A percentile compares a stretch with the other conserved stretches of the same genome.
Conservation (phyloP, 2,797 vertebrate genomes). For the Coendou prehensilis region DNA sequence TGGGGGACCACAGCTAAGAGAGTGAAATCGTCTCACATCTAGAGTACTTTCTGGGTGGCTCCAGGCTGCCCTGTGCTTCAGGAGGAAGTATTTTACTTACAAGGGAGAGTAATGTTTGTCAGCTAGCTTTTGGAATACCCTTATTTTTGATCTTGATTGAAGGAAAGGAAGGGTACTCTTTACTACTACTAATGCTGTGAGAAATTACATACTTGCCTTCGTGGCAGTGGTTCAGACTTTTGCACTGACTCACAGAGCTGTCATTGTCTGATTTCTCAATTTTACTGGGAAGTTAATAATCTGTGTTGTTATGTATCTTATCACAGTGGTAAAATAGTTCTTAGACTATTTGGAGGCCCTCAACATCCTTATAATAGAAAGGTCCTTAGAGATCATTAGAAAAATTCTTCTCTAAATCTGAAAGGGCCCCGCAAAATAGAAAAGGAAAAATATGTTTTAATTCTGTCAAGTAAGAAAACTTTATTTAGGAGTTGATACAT, state of each 20-base stretch:
- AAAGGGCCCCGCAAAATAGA: neutral
- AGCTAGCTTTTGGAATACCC: neutral
- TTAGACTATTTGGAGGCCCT: neutral
- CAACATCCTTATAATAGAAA: neutral
- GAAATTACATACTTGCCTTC: neutral
- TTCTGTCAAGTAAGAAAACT: slow-evolving; percentile 43
- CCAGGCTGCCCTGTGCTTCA: neutral
- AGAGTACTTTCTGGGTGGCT: neutral
- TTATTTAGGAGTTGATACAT: slow-evolving; percentile 27
- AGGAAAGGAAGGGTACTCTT: slow-evolving; percentile 8
- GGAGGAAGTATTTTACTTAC: neutral
- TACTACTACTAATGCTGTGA: neutral
- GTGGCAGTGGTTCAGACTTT: neutral
- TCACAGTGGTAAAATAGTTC: neutral
- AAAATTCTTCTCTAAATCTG: neutral
- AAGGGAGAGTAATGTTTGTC: neutral
- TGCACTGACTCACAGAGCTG: neutral
- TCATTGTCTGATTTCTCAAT: slow-evolving; percentile 42
- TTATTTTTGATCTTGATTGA: neutral
- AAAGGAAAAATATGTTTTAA: slow-evolving; percentile 53
- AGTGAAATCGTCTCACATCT: neutral
- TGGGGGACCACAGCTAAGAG: neutral
- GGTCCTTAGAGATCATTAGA: slow-evolving; percentile 23
- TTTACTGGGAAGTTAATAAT: slow-evolving; percentile 7
- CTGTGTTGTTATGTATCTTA: neutral